Conservation (phyloP, 2,888 invertebrate genomes). For the Loripinus fragilis region DNA sequence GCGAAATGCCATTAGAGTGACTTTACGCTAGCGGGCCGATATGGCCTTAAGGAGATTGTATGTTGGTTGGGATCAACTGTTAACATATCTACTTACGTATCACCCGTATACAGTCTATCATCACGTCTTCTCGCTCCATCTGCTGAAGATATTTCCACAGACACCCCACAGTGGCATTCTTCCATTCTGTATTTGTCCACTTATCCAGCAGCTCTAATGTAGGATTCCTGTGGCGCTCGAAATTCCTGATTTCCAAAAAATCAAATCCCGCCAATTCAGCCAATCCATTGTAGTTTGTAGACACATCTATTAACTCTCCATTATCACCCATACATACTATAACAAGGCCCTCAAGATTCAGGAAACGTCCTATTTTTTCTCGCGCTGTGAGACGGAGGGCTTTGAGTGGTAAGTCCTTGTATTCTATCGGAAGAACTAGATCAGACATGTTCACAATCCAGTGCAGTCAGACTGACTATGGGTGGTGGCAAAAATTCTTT, state of each 20-base stretch:
- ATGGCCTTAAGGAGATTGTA: too few relatives aligned
- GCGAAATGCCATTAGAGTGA: too few relatives aligned
- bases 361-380: slow-evolving; percentile 42
- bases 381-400: slow-evolving; percentile 43
- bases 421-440: slow-evolving; percentile 21
- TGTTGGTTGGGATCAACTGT: too few relatives aligned
- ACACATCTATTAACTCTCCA: slow-evolving; percentile 32
- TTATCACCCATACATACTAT: slow-evolving; percentile 28
- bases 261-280: slow-evolving; percentile 58
- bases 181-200: slow-evolving; percentile 39
- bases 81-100: slow-evolving; percentile 61
- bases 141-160: slow-evolving; percentile 48
- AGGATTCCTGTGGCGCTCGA: slow-evolving; percentile 40
- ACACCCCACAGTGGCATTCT: slow-evolving; percentile 44
- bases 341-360: slow-evolving; percentile 47
- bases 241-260: slow-evolving; percentile 51
- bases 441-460: too few relatives aligned
- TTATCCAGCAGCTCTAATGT: slow-evolving; percentile 46
- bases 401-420: slow-evolving; percentile 29
- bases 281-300: slow-evolving; percentile 55
- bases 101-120: slow-evolving; percentile 48
- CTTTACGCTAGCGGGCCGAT: too few relatives aligned
- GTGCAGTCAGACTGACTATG: too few relatives aligned
- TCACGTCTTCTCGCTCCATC: slow-evolving; percentile 56
- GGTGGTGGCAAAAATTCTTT: too few relatives aligned